Percentiles rank a stretch among this genome's conserved stretches.
These are phyloP conservation scores for Pogonocherus hispidulus DNA, from an alignment of 2,888 invertebrate species.

Conservation along the genomic window DNA sequence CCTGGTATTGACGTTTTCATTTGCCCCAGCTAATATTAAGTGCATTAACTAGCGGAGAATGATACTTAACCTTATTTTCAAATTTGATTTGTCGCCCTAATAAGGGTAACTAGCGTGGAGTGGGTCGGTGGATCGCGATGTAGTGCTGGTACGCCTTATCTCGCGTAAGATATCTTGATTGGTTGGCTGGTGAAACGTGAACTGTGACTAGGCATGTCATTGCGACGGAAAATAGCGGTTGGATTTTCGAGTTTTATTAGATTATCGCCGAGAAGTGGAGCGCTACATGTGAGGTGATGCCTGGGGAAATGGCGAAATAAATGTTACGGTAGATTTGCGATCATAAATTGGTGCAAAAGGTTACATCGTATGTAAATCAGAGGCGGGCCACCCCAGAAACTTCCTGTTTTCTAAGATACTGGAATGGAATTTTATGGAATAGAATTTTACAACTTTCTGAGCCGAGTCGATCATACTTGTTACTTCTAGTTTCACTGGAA, in stretches of 20 bases:
- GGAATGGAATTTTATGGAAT: too few species aligned
- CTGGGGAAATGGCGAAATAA: background rate
- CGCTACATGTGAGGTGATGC: constrained; percentile 1
- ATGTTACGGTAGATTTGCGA: background rate
- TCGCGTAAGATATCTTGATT: background rate
- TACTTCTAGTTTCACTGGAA: too few species aligned
- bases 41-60: constrained; percentile 33
- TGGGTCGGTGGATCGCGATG: background rate
- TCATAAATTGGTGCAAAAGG: too few species aligned
- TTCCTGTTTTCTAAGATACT: too few species aligned
- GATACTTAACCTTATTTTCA: constrained; percentile 32
- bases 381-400: too few species aligned
- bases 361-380: too few species aligned
- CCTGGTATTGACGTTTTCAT: constrained; percentile 44
- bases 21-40: constrained; percentile 34
- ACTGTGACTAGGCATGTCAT: constrained; percentile 4
- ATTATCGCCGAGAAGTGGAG: background rate
- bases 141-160: background rate
- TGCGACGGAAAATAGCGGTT: background rate
- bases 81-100: constrained; percentile 19
- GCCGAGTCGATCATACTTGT: too few species aligned
- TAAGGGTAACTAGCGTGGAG: constrained; percentile 19
- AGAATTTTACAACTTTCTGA: too few species aligned
- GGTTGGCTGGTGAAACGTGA: background rate
- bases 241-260: constrained; percentile 6